A percentile compares a stretch with the other conserved stretches of the same genome.
Conservation (phyloP, 2,113 vertebrate genomes). For the Mugil cephalus region DNA sequence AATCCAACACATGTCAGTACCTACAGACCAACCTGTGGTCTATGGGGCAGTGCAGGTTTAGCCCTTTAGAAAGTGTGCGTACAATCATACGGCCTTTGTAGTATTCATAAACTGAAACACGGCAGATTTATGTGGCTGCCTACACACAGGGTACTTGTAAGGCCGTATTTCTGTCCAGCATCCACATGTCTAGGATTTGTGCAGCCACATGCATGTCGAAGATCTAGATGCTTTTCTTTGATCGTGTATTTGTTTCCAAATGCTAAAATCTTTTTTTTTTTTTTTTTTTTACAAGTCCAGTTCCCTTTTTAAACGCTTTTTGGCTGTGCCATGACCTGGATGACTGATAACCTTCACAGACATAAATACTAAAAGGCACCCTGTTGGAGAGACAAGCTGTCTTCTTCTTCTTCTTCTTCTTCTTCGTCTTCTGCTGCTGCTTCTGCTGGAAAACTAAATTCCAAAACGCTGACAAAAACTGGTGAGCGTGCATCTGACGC, state of each 20-base stretch:
- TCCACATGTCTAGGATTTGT: slow-evolving; percentile 39
- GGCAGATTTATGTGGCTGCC: slow-evolving; percentile 38
- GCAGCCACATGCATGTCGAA: slow-evolving; percentile 1
- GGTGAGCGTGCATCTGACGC: slow-evolving; percentile 5
- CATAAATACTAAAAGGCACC: too few relatives aligned
- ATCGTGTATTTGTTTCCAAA: slow-evolving; percentile 19
- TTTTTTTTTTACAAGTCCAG: too few relatives aligned
- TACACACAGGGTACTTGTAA: slow-evolving; percentile 34
- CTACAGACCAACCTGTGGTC: slow-evolving; percentile 34
- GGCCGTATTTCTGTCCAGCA: slow-evolving; percentile 11
- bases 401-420: slow-evolving; percentile 26
- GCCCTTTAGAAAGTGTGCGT: slow-evolving; percentile 8
- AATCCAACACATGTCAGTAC: slow-evolving; percentile 59
- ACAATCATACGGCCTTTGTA: slow-evolving; percentile 30
- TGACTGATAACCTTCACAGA: too few relatives aligned
- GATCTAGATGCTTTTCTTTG: slow-evolving; percentile 50
- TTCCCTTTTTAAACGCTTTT: too few relatives aligned
- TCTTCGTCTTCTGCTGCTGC: slow-evolving; percentile 23
- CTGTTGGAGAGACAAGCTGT: slow-evolving; percentile 11
- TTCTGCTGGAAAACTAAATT: not conserved
- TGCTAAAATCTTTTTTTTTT: too few relatives aligned
- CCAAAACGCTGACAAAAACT: slow-evolving; percentile 25
- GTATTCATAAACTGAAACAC: slow-evolving; percentile 20
- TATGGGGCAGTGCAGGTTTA: slow-evolving; percentile 6
- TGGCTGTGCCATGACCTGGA: too few relatives aligned